Conservation (phyloP, 2,888 invertebrate genomes). For the Caenorhabditis sp. region DNA sequence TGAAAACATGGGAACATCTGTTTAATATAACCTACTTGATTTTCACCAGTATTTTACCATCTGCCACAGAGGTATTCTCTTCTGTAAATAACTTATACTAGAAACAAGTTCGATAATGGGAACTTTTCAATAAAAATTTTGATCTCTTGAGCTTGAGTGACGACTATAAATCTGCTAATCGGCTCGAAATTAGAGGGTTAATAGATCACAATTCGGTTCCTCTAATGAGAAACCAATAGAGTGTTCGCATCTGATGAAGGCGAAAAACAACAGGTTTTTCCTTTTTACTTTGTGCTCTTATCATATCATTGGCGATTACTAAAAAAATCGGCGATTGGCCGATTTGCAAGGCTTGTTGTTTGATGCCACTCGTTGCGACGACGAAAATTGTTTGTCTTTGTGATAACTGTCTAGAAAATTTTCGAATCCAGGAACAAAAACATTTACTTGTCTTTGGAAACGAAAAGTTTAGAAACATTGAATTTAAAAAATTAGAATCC, state of each 20-base stretch:
- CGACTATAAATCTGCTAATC: no score
- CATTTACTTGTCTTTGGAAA: neutral
- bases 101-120: neutral
- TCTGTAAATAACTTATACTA: conserved; percentile 13
- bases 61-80: neutral
- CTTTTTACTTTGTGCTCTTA: conserved; percentile 8
- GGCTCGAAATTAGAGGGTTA: no score
- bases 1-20: conserved; percentile 28
- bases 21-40: conserved; percentile 1
- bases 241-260: no score
- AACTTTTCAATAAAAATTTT: conserved; percentile 5
- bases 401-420: conserved; percentile 22
- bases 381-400: conserved; percentile 20
- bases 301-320: conserved; percentile 30
- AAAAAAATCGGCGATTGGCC: neutral
- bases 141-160: no score
- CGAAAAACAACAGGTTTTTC: no score
- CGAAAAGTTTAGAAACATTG: conserved; percentile 3
- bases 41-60: neutral
- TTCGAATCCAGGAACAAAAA: neutral
- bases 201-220: no score
- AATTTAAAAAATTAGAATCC: conserved; percentile 22
- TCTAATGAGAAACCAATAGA: no score
- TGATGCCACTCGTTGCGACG: conserved; percentile 6
- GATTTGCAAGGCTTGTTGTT: conserved; percentile 24